Evolutionary conservation across 2,797 vertebrate species (phyloP), one percentile per base, ranked within the genome.

Genomic region (Synaphobranchus kaupii): DNA sequence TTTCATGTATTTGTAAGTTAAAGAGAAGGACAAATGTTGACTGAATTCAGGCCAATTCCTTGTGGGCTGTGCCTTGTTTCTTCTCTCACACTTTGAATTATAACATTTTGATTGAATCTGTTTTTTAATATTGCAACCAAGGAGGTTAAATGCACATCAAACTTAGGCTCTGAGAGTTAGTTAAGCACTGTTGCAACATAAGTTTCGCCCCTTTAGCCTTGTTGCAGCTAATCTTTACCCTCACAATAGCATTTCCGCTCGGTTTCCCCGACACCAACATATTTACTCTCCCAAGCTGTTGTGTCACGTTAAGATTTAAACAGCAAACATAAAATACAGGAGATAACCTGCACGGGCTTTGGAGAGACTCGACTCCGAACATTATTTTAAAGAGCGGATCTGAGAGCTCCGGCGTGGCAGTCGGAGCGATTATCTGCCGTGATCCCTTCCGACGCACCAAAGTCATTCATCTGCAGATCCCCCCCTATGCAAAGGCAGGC

Each of bases 381-480:
- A 95, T 95, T 96, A 96, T 96, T 96, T 95, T 95, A 95, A 95
- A 95, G 95, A 96, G 92, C 94, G 92, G 95, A 95, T 95, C 95
- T 93, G 91, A 95, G 94, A 91, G 92, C 91, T 91, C 87, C 85
- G 34, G 92, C 88, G 83, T 94, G 88, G 92, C 93, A 92, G 93
- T 93, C 92, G 89, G 90, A 91, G 92, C 89, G 95, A 96, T 96
- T 96, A 96, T 96, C 96, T 95, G 94, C 91, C 91, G 91, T 93
- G 93, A 96, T 96, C 94, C 94, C 92, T 80, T 92, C 92, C 88
- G 90, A 93, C 92, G 93, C 95, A 92, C 93, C 92, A 89, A 90
- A 95, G 94, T 94, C 95, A 95, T 95, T 96, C 95, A 96, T 96
- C 95, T 95, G 94, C 92, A 90, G 90, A 94, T 92, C 93, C 91